Percentiles rank a stretch among this genome's conserved stretches.
phyloP scores from a whole-genome alignment of 2,888 invertebrate genomes.

The Sycophila texana region DNA sequence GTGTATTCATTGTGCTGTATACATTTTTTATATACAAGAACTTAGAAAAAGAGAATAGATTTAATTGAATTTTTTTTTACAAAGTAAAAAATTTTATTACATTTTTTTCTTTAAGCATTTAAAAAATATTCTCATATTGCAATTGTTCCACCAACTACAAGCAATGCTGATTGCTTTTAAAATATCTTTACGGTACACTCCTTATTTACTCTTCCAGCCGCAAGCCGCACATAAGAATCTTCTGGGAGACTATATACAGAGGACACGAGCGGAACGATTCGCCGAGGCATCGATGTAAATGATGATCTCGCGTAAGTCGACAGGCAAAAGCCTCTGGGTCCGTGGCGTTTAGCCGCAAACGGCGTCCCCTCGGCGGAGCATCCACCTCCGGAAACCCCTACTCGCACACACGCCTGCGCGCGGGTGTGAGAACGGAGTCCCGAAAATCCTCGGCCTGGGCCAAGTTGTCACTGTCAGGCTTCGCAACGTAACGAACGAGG shows the following conservation, averaged over 20 bases:
- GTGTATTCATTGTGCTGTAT: too few relatives aligned
- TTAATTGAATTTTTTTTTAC: too few relatives aligned
- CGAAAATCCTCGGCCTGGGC: constrained; percentile 28
- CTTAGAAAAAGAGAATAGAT: too few relatives aligned
- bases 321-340: constrained; percentile 6
- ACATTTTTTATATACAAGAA: too few relatives aligned
- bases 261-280: not conserved
- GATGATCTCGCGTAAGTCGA: constrained; percentile 48
- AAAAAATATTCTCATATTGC: too few relatives aligned
- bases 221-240: constrained; percentile 34
- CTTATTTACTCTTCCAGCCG: not conserved
- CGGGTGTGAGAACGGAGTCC: constrained; percentile 2
- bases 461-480: constrained; percentile 43
- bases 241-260: too few relatives aligned
- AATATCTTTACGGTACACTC: not conserved
- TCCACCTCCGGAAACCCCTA: not conserved
- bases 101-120: too few relatives aligned
- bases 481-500: constrained; percentile 29
- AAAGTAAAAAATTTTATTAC: too few relatives aligned
- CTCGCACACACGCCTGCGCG: not conserved
- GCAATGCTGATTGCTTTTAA: not conserved
- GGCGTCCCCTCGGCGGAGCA: not conserved
- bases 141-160: not conserved
- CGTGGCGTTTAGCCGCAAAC: constrained; percentile 31
- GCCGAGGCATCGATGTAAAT: constrained; percentile 47